Evolutionary conservation across 1,140 invertebrate species (phyloP).

Genomic region (Drosophila lowei): DNA sequence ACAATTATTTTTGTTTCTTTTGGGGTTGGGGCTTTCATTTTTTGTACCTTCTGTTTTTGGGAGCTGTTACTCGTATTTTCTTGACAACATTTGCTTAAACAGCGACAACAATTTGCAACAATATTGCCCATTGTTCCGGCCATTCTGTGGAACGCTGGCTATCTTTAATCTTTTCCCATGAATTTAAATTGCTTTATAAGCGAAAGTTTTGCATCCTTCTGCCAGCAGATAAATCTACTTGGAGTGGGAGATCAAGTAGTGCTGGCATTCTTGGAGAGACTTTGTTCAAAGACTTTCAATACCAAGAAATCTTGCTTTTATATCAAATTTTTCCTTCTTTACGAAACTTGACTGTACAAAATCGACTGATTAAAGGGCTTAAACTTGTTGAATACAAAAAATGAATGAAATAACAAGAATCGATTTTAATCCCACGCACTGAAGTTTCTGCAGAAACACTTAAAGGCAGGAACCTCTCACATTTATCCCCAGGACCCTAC

Average conservation of each 20-base stretch:
- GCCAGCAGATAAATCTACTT: not conserved
- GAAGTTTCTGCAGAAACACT: too few species aligned
- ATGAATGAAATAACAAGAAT: too few species aligned
- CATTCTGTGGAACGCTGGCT: slow-evolving; percentile 32
- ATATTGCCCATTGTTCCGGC: slow-evolving; percentile 57
- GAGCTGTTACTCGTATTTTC: slow-evolving; percentile 34
- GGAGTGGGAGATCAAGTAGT: slow-evolving; percentile 22
- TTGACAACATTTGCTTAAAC: slow-evolving; percentile 74
- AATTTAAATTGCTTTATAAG: slow-evolving; percentile 76
- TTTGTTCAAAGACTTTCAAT: too few species aligned
- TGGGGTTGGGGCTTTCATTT: slow-evolving; percentile 15
- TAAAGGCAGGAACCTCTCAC: too few species aligned
- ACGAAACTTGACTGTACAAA: too few species aligned
- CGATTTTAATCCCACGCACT: not conserved
- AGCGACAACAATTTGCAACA: slow-evolving; percentile 74
- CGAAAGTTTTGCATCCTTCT: slow-evolving; percentile 25
- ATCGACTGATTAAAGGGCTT: too few species aligned
- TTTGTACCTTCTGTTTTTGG: slow-evolving; percentile 31
- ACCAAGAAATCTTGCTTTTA: too few species aligned
- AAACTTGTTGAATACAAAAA: too few species aligned
- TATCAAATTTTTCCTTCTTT: too few species aligned
- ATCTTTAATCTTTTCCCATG: slow-evolving; percentile 65
- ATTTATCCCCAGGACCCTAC: not conserved
- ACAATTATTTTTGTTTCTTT: slow-evolving; percentile 52
- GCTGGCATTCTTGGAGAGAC: not conserved